These are phyloP conservation scores for Melanerpes formicivorus DNA, from an alignment of 2,113 vertebrate species.

Conservation along the genomic window DNA sequence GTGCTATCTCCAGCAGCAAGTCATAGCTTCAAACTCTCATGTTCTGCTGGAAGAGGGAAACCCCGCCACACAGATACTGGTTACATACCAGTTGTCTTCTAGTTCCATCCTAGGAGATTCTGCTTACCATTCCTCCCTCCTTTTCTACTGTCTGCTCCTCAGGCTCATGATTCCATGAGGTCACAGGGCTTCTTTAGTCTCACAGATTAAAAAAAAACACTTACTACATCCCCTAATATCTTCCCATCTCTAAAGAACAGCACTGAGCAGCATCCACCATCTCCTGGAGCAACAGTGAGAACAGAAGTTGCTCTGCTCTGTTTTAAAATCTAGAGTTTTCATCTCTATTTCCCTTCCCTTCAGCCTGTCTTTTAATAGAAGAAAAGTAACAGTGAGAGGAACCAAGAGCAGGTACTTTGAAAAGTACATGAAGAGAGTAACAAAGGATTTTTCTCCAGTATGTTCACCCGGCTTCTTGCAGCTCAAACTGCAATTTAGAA, in stretches of 20 bases:
- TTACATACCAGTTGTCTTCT: not conserved
- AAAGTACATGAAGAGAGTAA: not conserved
- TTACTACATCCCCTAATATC: not conserved
- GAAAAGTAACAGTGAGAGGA: not conserved
- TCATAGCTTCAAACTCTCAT: rapidly evolving
- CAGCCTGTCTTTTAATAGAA: not conserved
- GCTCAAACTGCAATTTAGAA: not conserved
- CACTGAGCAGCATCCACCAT: not conserved
- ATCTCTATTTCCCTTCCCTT: not conserved
- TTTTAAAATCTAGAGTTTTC: not conserved
- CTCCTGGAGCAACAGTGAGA: not conserved
- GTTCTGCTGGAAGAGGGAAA: not conserved
- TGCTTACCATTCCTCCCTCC: not conserved
- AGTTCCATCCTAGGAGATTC: not conserved
- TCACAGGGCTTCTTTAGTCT: not conserved
- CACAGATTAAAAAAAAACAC: not conserved
- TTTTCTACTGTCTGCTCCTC: not conserved
- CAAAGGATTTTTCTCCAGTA: not conserved
- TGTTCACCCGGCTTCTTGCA: rapidly evolving
- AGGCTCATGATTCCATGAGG: not conserved
- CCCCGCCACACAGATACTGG: not conserved
- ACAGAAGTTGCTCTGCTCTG: not conserved
- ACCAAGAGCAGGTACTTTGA: not conserved
- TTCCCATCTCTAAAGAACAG: not conserved
- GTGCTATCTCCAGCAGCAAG: not conserved